Evolutionary conservation across 2,797 vertebrate genomes (phyloP).

Genomic region (Peromyscus melanophrys): DNA sequence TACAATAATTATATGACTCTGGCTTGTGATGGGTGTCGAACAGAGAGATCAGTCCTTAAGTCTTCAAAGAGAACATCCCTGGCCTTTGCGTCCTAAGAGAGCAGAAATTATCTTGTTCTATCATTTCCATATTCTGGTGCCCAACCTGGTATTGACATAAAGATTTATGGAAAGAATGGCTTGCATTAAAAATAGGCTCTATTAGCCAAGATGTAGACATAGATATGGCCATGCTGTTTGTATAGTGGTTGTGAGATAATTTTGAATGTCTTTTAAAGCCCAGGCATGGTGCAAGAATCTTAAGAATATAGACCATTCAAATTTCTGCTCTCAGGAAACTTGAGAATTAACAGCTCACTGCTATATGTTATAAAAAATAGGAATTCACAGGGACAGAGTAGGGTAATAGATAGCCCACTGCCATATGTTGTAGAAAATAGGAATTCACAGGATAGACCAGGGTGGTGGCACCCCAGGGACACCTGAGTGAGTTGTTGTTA

Average conservation of each 20-base stretch:
- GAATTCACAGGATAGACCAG: neutral
- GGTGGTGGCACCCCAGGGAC: no score
- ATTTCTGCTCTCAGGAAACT: neutral
- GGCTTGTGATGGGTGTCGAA: neutral
- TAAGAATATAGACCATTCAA: neutral
- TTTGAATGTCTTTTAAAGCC: neutral
- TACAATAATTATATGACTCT: neutral
- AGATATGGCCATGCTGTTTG: neutral
- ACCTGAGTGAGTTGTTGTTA: neutral
- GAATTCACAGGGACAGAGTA: no score
- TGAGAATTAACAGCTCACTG: neutral
- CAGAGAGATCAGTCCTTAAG: neutral
- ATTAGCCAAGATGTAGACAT: neutral
- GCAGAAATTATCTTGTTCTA: neutral
- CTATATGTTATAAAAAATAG: neutral
- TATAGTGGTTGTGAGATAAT: no score
- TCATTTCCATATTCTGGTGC: neutral
- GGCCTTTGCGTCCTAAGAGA: neutral
- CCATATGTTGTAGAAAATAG: neutral
- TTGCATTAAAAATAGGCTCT: neutral
- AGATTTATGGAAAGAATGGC: neutral
- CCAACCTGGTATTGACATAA: neutral
- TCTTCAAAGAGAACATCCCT: neutral
- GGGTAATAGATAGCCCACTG: no score
- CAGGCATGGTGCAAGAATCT: neutral